phyloP scores from a whole-genome alignment of 2,888 invertebrate genomes.

The Panzeria rudis region DNA sequence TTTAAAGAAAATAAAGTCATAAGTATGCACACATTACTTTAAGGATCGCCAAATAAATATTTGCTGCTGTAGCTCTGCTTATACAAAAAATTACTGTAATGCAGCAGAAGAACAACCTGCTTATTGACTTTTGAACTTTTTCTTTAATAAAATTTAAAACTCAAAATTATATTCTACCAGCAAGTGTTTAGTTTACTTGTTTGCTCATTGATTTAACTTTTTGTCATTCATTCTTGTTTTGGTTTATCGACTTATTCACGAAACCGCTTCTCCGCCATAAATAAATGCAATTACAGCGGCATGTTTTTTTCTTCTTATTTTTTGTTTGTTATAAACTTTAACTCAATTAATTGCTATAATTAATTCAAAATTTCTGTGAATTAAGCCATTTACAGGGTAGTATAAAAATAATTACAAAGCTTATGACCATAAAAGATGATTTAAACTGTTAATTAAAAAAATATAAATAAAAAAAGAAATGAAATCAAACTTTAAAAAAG shows the following conservation, averaged over 20 bases:
- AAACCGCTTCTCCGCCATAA: background rate
- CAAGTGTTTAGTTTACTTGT: background rate
- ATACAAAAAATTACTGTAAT: no score
- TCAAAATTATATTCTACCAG: background rate
- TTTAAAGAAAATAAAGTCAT: no score
- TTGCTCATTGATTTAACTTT: background rate
- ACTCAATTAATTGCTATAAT: slow-evolving; percentile 37
- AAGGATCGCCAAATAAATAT: no score
- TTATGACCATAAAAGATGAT: slow-evolving; percentile 41
- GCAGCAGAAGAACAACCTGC: no score
- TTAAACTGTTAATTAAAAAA: slow-evolving; percentile 26
- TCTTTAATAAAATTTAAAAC: background rate
- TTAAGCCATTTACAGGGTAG: slow-evolving; percentile 19
- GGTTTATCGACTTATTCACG: background rate
- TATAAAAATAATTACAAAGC: slow-evolving; percentile 5
- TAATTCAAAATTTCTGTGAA: slow-evolving; percentile 18
- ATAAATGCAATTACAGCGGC: background rate
- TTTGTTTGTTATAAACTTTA: background rate
- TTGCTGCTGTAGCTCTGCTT: no score
- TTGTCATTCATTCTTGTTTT: background rate
- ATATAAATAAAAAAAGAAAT: background rate
- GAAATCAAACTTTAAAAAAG: background rate
- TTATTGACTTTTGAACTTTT: background rate
- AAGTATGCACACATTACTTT: no score
- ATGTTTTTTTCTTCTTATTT: background rate